Percentiles rank a stretch among this genome's conserved stretches.
These are phyloP conservation scores for Gerris lacustris DNA, from an alignment of 2,888 invertebrate species.

Conservation along the genomic window DNA sequence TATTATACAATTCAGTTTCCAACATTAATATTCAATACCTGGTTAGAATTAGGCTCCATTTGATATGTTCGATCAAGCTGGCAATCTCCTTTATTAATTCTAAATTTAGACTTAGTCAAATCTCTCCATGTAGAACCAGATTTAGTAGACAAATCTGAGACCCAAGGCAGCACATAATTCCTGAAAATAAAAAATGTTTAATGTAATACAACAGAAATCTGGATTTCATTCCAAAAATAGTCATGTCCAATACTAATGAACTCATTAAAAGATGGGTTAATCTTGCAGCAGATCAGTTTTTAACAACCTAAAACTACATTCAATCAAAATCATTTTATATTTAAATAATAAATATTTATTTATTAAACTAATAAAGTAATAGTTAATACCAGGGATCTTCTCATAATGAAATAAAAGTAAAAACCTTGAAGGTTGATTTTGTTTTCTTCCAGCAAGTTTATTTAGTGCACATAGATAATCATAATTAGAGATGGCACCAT, in stretches of 20 bases:
- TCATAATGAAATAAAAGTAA: too few relatives aligned
- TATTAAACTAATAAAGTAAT: too few relatives aligned
- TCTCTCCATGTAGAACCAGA: slow-evolving; percentile 82
- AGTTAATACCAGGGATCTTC: too few relatives aligned
- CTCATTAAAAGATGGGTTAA: too few relatives aligned
- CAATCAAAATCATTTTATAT: too few relatives aligned
- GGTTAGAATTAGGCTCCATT: slow-evolving; percentile 26
- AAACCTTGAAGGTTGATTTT: background rate
- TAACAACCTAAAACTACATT: too few relatives aligned
- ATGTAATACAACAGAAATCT: background rate
- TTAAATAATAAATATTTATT: too few relatives aligned
- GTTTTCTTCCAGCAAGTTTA: slow-evolving; percentile 53
- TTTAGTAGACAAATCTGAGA: slow-evolving; percentile 76
- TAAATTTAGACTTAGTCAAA: slow-evolving; percentile 84
- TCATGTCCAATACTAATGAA: too few relatives aligned
- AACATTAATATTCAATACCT: background rate
- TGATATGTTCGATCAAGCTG: slow-evolving; percentile 88
- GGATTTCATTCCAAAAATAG: too few relatives aligned
- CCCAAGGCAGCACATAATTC: slow-evolving; percentile 95
- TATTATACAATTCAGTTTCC: too few relatives aligned
- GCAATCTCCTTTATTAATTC: slow-evolving; percentile 89
- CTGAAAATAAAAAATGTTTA: slow-evolving; percentile 38
- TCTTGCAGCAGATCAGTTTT: too few relatives aligned
- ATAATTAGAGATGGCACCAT: slow-evolving; percentile 76
- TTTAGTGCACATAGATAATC: slow-evolving; percentile 87